phyloP scores from a whole-genome alignment of 2,888 invertebrate genomes.

The Clunio marinus region DNA sequence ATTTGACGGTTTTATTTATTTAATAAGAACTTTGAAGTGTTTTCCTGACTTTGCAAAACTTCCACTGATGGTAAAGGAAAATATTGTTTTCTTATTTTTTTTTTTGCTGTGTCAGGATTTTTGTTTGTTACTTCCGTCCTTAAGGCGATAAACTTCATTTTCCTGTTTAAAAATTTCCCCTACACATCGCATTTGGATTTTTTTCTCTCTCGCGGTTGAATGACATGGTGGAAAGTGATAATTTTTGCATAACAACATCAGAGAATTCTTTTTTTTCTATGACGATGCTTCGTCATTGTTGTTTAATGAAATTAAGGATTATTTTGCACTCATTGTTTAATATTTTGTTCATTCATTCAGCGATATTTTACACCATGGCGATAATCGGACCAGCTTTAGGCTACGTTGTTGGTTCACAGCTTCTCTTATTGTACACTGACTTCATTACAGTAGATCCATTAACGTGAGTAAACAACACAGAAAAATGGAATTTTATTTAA shows the following conservation, averaged over 20 bases:
- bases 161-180: no score
- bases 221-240: neutral
- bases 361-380: conserved; percentile 78
- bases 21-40: no score
- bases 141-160: no score
- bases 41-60: no score
- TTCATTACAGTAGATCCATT: conserved; percentile 60
- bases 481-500: neutral
- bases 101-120: no score
- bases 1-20: no score
- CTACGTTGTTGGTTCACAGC: conserved; percentile 77
- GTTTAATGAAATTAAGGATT: neutral
- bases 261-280: no score
- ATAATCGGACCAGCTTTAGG: conserved; percentile 79
- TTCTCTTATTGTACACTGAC: conserved; percentile 73
- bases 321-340: neutral
- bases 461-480: conserved; percentile 60
- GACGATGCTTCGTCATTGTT: neutral
- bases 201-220: neutral
- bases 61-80: neutral
- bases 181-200: neutral
- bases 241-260: no score
- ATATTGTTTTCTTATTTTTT: neutral
- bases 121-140: no score
- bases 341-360: conserved; percentile 50